Evolutionary conservation across 2,888 invertebrate species (phyloP).

Genomic region (Oscheius sp.): DNA sequence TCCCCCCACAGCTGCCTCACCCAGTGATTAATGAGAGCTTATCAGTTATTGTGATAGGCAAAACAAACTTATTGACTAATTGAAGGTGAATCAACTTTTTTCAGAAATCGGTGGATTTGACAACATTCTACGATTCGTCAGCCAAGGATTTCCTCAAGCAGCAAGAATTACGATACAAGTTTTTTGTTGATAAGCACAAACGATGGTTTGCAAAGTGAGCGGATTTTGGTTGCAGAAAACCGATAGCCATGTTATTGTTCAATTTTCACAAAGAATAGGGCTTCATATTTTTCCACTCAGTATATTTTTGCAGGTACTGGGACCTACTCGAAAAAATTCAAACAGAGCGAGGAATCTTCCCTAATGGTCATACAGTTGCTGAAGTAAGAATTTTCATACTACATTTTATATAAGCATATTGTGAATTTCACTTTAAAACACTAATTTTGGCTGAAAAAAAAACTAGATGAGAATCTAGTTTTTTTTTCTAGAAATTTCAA

Average conservation of each 20-base stretch:
- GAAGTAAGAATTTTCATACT: neutral
- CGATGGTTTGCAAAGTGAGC: slow-evolving; percentile 49
- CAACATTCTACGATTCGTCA: slow-evolving; percentile 40
- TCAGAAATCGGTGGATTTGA: slow-evolving; percentile 33
- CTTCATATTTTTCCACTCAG: no score
- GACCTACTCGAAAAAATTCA: slow-evolving; percentile 15
- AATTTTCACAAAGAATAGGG: no score
- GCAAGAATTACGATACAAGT: slow-evolving; percentile 56
- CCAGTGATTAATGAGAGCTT: slow-evolving; percentile 6
- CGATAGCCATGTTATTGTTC: no score
- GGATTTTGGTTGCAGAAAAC: no score
- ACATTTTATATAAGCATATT: no score
- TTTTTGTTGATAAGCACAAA: slow-evolving; percentile 50
- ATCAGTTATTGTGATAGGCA: neutral
- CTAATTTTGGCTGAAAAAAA: no score
- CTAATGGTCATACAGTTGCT: slow-evolving; percentile 9
- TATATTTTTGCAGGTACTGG: slow-evolving; percentile 3
- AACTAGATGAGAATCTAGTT: no score
- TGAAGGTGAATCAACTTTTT: slow-evolving; percentile 1
- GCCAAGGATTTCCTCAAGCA: slow-evolving; percentile 42
- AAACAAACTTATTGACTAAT: neutral
- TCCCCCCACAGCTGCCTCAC: neutral
- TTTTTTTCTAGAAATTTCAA: no score
- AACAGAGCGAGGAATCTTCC: neutral
- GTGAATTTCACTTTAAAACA: no score